phyloP scores from a whole-genome alignment of 2,888 invertebrate species.

The Trissoscelio sp. region DNA sequence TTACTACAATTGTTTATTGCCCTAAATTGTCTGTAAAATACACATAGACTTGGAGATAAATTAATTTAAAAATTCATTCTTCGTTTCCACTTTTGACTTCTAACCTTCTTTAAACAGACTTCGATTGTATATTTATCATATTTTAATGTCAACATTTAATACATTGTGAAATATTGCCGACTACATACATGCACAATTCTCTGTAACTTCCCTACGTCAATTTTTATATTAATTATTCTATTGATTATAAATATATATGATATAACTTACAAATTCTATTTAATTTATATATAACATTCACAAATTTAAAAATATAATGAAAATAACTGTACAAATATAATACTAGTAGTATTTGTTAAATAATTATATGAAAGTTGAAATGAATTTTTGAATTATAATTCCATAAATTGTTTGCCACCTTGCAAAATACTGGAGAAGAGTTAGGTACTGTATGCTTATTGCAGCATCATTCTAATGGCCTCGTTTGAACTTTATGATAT shows the following conservation, averaged over 20 bases:
- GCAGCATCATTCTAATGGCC: slow-evolving; percentile 35
- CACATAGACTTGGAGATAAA: slow-evolving; percentile 45
- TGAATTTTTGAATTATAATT: background rate
- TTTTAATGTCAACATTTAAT: slow-evolving; percentile 54
- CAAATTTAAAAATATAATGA: too few relatives aligned
- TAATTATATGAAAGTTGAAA: too few relatives aligned
- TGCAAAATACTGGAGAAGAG: background rate
- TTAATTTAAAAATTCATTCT: slow-evolving; percentile 43
- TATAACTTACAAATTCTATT: background rate
- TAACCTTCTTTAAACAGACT: slow-evolving; percentile 63
- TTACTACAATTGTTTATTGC: slow-evolving; percentile 39
- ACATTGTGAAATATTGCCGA: slow-evolving; percentile 42
- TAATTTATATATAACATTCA: too few relatives aligned
- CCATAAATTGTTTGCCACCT: slow-evolving; percentile 4
- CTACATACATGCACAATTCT: background rate
- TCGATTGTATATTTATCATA: slow-evolving; percentile 55
- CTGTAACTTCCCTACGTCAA: background rate
- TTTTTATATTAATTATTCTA: background rate
- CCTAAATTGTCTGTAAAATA: slow-evolving; percentile 52
- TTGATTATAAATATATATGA: background rate
- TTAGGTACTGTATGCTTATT: slow-evolving; percentile 19
- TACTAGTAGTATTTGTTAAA: too few relatives aligned
- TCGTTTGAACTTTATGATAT: slow-evolving; percentile 55
- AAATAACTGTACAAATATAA: too few relatives aligned
- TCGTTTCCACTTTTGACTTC: slow-evolving; percentile 60